Conservation (phyloP, 2,113 vertebrate species). For the Galemys pyrenaicus region DNA sequence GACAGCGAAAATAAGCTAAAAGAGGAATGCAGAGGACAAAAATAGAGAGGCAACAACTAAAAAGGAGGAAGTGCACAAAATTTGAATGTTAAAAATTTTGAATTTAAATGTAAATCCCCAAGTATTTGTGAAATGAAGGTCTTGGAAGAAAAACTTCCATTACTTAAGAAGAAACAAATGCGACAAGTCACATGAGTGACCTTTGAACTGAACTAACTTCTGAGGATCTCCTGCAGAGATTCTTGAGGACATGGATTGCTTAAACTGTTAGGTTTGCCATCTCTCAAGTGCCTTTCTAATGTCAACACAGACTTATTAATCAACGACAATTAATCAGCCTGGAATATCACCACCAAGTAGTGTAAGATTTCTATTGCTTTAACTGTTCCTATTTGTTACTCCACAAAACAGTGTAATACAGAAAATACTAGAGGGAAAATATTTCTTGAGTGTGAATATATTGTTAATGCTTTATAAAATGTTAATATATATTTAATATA, state of each 20-base stretch:
- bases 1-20: constrained; percentile 44
- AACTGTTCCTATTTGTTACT: neutral
- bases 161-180: constrained; percentile 18
- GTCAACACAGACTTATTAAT: neutral
- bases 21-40: constrained; percentile 31
- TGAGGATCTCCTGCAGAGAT: neutral
- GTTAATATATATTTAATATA: neutral
- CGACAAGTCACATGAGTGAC: neutral
- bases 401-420: neutral
- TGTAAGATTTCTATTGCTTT: neutral
- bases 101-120: neutral
- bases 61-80: neutral
- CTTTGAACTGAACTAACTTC: neutral
- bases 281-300: neutral
- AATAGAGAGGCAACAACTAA: constrained; percentile 44
- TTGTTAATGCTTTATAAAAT: neutral
- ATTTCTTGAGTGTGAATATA: neutral
- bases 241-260: neutral
- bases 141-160: constrained; percentile 4
- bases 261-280: neutral
- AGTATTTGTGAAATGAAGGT: neutral
- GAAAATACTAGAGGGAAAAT: neutral
- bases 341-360: neutral
- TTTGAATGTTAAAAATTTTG: constrained; percentile 2
- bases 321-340: neutral